phyloP scores from a whole-genome alignment of 2,888 invertebrate species.

The Noctua janthe region DNA sequence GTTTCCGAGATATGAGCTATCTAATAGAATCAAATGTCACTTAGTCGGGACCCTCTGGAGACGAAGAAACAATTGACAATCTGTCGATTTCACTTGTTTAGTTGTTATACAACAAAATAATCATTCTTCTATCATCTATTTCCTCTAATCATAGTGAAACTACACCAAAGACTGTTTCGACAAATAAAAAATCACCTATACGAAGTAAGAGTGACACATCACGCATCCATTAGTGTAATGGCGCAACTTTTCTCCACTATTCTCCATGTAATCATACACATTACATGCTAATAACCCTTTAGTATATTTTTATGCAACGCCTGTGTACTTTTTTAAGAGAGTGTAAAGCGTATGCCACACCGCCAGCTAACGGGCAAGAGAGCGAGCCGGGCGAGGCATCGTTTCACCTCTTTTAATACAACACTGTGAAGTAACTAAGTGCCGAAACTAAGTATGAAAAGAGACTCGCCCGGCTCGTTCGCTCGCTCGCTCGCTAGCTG shows the following conservation, averaged over 20 bases:
- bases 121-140: neutral
- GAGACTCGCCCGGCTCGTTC: no score
- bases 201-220: constrained; percentile 28
- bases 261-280: constrained; percentile 17
- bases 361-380: no score
- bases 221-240: constrained; percentile 28
- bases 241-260: constrained; percentile 12
- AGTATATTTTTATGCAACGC: constrained; percentile 25
- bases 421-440: no score
- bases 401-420: no score
- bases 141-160: constrained; percentile 15
- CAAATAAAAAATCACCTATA: constrained; percentile 16
- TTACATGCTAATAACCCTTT: constrained; percentile 21
- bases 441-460: no score
- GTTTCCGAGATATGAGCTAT: no score
- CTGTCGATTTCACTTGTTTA: neutral
- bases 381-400: no score
- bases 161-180: constrained; percentile 9
- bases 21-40: neutral
- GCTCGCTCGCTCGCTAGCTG: no score
- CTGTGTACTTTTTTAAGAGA: neutral
- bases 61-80: neutral
- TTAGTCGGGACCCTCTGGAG: neutral
- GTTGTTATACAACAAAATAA: neutral
- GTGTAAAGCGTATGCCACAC: neutral